Percentiles rank a stretch among this genome's conserved stretches.
Evolutionary conservation across 2,888 invertebrate species (phyloP).

Genomic region (Ctena decussata): DNA sequence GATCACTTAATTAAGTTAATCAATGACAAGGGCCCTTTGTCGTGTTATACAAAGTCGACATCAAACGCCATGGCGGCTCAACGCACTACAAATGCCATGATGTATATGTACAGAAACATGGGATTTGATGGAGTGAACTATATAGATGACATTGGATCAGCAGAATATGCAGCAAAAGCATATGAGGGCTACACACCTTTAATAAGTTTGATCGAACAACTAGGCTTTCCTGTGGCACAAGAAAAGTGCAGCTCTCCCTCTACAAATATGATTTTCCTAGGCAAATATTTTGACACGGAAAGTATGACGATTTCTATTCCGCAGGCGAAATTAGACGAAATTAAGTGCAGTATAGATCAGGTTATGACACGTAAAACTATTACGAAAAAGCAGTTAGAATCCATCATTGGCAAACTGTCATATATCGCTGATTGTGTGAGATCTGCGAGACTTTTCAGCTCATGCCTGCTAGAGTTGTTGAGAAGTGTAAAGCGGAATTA

Average conservation of each 20-base stretch:
- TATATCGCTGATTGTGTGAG: conserved; percentile 19
- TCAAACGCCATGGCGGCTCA: conserved; percentile 8
- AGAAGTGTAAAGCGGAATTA: background rate
- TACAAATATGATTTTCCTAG: conserved; percentile 13
- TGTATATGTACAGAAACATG: conserved; percentile 14
- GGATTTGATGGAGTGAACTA: conserved; percentile 24
- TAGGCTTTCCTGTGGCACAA: background rate
- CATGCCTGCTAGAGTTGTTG: background rate
- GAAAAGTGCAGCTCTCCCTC: background rate
- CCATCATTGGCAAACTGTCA: conserved; percentile 16
- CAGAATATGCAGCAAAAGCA: too few relatives aligned
- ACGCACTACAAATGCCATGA: conserved; percentile 20
- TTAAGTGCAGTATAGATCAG: background rate
- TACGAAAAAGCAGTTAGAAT: conserved; percentile 14
- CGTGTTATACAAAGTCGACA: background rate
- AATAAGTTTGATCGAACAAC: background rate
- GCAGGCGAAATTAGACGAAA: background rate
- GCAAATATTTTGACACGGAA: conserved; percentile 5
- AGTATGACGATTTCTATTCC: conserved; percentile 19
- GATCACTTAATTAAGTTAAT: background rate
- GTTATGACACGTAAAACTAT: conserved; percentile 7
- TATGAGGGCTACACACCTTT: background rate
- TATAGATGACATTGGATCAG: conserved; percentile 29
- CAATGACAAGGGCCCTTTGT: background rate
- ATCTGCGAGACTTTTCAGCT: conserved; percentile 2